Percentiles rank a stretch among this genome's conserved stretches.
Conservation (phyloP, 2,113 vertebrate genomes). For the Ammodytes marinus region DNA sequence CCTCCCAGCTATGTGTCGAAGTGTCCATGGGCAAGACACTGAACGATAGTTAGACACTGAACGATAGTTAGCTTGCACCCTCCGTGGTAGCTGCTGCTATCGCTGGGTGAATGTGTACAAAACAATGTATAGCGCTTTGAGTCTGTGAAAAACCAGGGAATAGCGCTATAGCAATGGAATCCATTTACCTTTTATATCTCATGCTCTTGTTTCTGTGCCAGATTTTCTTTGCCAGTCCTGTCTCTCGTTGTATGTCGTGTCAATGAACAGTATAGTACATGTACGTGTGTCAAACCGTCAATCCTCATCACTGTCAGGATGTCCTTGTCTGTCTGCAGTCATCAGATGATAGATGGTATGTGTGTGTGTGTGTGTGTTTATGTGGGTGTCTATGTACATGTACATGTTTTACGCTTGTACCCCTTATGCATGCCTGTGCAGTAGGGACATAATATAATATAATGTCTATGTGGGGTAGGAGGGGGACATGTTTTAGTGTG, state of each 20-base stretch:
- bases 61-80: too few species aligned
- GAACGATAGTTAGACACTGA: too few species aligned
- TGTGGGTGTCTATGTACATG: background rate
- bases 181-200: background rate
- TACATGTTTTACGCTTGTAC: background rate
- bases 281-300: conserved; percentile 53
- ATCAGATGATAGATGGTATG: conserved; percentile 46
- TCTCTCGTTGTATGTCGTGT: conserved; percentile 13
- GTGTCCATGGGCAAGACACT: too few species aligned
- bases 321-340: conserved; percentile 57
- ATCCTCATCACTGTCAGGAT: conserved; percentile 47
- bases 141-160: too few species aligned
- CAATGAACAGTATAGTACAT: conserved; percentile 37
- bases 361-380: conserved; percentile 3
- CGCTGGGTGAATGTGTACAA: too few species aligned
- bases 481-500: background rate
- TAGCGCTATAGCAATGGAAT: too few species aligned
- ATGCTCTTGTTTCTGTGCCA: background rate
- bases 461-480: background rate
- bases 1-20: too few species aligned
- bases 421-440: conserved; percentile 10
- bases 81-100: too few species aligned
- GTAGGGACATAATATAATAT: background rate
- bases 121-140: too few species aligned
- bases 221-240: background rate